phyloP scores from a whole-genome alignment of 2,888 invertebrate species.

The Drosophila paucipuncta region DNA sequence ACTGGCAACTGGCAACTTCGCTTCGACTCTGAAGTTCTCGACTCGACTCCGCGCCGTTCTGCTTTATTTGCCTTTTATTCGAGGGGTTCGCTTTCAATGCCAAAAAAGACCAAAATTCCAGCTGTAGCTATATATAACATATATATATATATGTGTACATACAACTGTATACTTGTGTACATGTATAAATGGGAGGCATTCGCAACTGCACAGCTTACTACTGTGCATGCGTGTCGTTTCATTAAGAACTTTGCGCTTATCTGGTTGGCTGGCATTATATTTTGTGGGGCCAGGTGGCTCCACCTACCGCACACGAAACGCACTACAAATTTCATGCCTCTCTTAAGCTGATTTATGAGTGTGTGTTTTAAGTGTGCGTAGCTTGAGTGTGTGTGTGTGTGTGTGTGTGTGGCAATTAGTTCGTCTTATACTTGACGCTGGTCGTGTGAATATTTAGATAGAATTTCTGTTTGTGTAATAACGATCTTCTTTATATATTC shows the following conservation, averaged over 20 bases:
- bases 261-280: slow-evolving; percentile 54
- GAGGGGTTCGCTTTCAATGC: slow-evolving; percentile 53
- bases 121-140: slow-evolving; percentile 25
- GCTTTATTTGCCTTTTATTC: slow-evolving; percentile 18
- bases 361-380: background rate
- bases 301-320: slow-evolving; percentile 44
- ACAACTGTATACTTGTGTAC: slow-evolving; percentile 8
- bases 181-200: slow-evolving; percentile 11
- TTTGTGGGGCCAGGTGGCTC: slow-evolving; percentile 42
- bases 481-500: background rate
- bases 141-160: slow-evolving; percentile 16
- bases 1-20: slow-evolving; percentile 2
- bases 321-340: slow-evolving; percentile 23
- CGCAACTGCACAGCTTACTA: slow-evolving; percentile 42
- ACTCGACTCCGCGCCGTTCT: background rate
- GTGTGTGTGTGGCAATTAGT: slow-evolving; percentile 9
- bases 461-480: background rate
- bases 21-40: slow-evolving; percentile 22
- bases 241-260: slow-evolving; percentile 60
- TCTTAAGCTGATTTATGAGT: slow-evolving; percentile 23
- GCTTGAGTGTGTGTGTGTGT: background rate
- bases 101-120: slow-evolving; percentile 47
- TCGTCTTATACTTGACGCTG: background rate
- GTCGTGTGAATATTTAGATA: background rate
- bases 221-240: slow-evolving; percentile 66